Percentiles rank a stretch among this genome's conserved stretches.
phyloP scores from a whole-genome alignment of 2,797 vertebrate genomes.

The Danio aesculapii region DNA sequence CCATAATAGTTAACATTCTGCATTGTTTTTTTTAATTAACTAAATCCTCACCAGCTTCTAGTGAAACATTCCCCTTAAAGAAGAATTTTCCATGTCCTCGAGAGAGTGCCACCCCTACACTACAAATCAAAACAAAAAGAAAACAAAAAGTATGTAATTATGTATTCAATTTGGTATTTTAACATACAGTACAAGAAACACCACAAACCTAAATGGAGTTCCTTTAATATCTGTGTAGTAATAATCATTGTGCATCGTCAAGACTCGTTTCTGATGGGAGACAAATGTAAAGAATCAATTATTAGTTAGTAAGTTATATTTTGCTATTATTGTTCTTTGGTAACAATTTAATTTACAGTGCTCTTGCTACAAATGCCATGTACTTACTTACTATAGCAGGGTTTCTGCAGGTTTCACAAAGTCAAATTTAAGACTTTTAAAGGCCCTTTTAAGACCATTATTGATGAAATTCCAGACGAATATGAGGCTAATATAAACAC shows the following conservation, averaged over 20 bases:
- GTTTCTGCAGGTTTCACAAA: too few species aligned
- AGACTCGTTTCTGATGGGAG: slow-evolving; percentile 89
- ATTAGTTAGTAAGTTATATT: not conserved
- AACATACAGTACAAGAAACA: not conserved
- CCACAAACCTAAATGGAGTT: slow-evolving; percentile 93
- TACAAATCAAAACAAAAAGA: slow-evolving; percentile 65
- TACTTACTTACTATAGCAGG: too few species aligned
- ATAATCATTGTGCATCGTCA: slow-evolving; percentile 99
- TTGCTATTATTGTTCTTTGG: not conserved
- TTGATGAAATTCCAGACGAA: too few species aligned
- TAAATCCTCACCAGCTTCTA: slow-evolving; percentile 87
- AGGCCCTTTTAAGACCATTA: too few species aligned
- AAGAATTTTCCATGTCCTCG: slow-evolving; percentile 97
- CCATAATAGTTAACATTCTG: too few species aligned
- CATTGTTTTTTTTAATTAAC: not conserved
- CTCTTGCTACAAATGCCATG: too few species aligned
- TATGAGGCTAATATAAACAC: too few species aligned
- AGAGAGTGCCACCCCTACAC: slow-evolving; percentile 95
- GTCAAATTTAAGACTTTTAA: too few species aligned
- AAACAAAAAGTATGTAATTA: not conserved
- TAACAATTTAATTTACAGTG: too few species aligned
- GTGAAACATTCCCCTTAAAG: slow-evolving; percentile 95
- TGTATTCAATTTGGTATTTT: too few species aligned
- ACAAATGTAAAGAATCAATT: not conserved
- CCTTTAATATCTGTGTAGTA: slow-evolving; percentile 99